Evolutionary conservation across 2,888 invertebrate genomes (phyloP), one percentile per base, ranked within the genome.

Genomic region (Piscicola geometra): DNA sequence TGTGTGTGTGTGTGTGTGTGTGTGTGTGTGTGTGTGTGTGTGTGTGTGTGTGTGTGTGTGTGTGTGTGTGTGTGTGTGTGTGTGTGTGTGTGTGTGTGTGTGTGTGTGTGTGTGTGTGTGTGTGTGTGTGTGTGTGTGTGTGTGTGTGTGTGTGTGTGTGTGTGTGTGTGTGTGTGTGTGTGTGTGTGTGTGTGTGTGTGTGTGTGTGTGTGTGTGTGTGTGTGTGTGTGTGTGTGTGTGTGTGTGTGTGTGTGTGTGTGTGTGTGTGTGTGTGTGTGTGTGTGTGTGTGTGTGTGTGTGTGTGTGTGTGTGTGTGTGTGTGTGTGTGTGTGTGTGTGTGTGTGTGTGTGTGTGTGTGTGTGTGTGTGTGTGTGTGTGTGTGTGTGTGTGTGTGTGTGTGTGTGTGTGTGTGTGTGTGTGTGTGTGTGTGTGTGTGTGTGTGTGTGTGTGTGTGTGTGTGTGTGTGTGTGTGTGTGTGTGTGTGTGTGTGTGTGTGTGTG

Each of bases 1-100:
- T 71, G 47, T 71, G 41, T 71, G 41, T 36, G 71, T 71, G 41
- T 70, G 70, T 71, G 71, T 50, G 47, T 35, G 41, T 36, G 35
- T 32, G 50, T 32, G 41, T 32, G 50, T 47, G 71, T 50, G 18
- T 56, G 56, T 72, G 72, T 72, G 60, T 30, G 50, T 71, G 60
- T 56, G 60, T 56, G 60, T 56, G 60, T 56, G 60, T 56, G 60
- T 56, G 60, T 56, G 60, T 56, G 60, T 56, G 60, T 56, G 60
- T 56, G 60, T 56, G 60, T 56, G 60, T 56, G 60, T 56, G 60
- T 56, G 60, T 56, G 60, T 56, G 60, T 56, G 60, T 56, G 60
- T 56, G 60, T 56, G 60, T 56, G 60, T 56, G 60, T 56, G 60
- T 56, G 60, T 56, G 60, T 56, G 60, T 56, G 60, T 56, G 60